Evolutionary conservation across 1,140 invertebrate genomes (phyloP), one percentile per base, ranked within the genome.

Genomic region (Papilio glaucus): DNA sequence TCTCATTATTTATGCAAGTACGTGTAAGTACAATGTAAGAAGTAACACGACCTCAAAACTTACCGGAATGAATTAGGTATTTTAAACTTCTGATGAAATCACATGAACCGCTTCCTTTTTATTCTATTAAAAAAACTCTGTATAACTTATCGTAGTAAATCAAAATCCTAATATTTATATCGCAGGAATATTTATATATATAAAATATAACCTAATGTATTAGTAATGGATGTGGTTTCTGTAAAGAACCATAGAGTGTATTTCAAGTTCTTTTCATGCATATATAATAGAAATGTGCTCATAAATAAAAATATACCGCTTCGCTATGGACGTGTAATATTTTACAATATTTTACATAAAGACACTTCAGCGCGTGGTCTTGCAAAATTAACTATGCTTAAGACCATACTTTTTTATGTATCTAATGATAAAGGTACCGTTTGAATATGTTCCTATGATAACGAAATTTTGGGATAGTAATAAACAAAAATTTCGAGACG

Each of bases 1-100:
- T 10, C 49, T 57, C 49, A 26, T 57, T 57, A 53, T 24, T 21
- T 53, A 57, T 57, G 49, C 49, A 57, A 57, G 21, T 57, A 24
- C 13, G 12, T 13, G 21, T 57, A 49, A 26, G 24, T 57, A 21
- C 49, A 57, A 26, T 13, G 9, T 18, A 4, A 21, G 49, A 57
- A 57, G 8, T 57, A 24, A 1, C 9, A 4, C n/a, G 49, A 26
- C n/a, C n/a, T n/a, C n/a, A n/a, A n/a, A n/a, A n/a, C n/a, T n/a
- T n/a, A n/a, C n/a, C n/a, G n/a, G n/a, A n/a, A n/a, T n/a, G n/a
- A n/a, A n/a, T n/a, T n/a, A n/a, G n/a, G n/a, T n/a, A n/a, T n/a
- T n/a, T n/a, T n/a, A n/a, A n/a, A n/a, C n/a, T n/a, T n/a, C n/a
- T n/a, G n/a, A n/a, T n/a, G n/a, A n/a, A n/a, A n/a, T n/a, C n/a